Base-by-base conservation (phyloP, 2,797 vertebrate species). In the Galago senegalensis region DNA sequence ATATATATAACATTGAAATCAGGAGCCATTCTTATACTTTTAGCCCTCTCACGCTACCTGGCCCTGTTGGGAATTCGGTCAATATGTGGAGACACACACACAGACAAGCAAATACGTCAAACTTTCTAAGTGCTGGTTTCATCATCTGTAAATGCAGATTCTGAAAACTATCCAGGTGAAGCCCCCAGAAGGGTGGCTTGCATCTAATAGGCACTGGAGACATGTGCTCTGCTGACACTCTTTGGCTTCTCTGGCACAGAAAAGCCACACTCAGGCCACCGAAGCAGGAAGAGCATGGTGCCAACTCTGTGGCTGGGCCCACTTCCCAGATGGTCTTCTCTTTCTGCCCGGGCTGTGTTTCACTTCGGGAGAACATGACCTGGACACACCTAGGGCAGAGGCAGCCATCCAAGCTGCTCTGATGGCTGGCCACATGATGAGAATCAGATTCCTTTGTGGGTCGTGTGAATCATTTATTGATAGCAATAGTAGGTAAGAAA, bases 381-480 rank as follows among this genome's bases (percentile, higher is more conserved):
- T 37, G 73, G 67, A 81, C 76, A 79, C 5, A 0, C 80, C 82
- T 72, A 86, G 69, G 73, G 31, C 87, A 91, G 61, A 91, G 87
- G 82, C 92, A 87, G 29, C 49, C 18, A 13, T 91, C 77, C 79
- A 95, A 91, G 95, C 12, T 23, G 61, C 75, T 93, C 88, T 77
- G 81, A 84, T 43, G 84, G 16, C 77, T 90, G 84, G 9, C 65
- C 37, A 86, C 65, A 82, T 34, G 75, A 89, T 94, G 73, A 76
- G 85, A 77, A 91, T 77, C 46, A 21, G 27, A 84, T 86, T 83
- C 46, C 21, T 90, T 87, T 87, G 75, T 93, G 67, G 87, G 43
- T 25, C 25, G 27, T 87, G 23, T 82, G 83, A 96, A 87, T 91
- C 87, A 89, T 88, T 88, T 88, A 91, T 84, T 95, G 83, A 81